Evolutionary conservation across 2,888 invertebrate genomes (phyloP).

Genomic region (Eumerus sabulonum): DNA sequence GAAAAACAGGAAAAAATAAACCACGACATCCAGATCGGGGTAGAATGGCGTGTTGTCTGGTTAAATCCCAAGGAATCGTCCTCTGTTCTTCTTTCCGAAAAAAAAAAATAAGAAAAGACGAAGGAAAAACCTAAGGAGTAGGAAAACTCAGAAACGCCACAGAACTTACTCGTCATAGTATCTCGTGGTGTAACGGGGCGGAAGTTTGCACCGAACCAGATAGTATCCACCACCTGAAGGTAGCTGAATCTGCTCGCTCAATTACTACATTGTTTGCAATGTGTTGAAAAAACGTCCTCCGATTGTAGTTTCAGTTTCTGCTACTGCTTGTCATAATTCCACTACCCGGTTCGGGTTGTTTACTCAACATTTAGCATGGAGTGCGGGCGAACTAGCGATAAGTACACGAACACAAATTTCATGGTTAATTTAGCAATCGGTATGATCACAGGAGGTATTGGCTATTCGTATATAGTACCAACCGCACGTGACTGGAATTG

Average conservation of each 20-base stretch:
- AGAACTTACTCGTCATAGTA: conserved; percentile 46
- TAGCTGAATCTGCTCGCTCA: conserved; percentile 14
- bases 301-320: conserved; percentile 5
- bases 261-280: not conserved
- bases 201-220: not conserved
- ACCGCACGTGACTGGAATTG: too few relatives aligned
- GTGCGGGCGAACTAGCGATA: not conserved
- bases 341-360: conserved; percentile 29
- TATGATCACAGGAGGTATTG: too few relatives aligned
- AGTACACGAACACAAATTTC: conserved; percentile 33
- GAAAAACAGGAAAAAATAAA: not conserved
- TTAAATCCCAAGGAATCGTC: conserved; percentile 25
- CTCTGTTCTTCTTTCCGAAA: not conserved
- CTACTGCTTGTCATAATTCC: conserved; percentile 22
- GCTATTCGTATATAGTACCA: too few relatives aligned
- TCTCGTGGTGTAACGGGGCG: not conserved
- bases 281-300: too few relatives aligned
- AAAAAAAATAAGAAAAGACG: not conserved
- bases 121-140: conserved; percentile 1
- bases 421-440: conserved; percentile 21
- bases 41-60: conserved; percentile 47
- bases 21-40: conserved; percentile 11
- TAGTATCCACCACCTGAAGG: not conserved
- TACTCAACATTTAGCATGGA: conserved; percentile 11
- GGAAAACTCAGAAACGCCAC: conserved; percentile 10